Percentiles rank a stretch among this genome's conserved stretches.
phyloP scores from a whole-genome alignment of 2,888 invertebrate species.

The Ectemnius continuus region DNA sequence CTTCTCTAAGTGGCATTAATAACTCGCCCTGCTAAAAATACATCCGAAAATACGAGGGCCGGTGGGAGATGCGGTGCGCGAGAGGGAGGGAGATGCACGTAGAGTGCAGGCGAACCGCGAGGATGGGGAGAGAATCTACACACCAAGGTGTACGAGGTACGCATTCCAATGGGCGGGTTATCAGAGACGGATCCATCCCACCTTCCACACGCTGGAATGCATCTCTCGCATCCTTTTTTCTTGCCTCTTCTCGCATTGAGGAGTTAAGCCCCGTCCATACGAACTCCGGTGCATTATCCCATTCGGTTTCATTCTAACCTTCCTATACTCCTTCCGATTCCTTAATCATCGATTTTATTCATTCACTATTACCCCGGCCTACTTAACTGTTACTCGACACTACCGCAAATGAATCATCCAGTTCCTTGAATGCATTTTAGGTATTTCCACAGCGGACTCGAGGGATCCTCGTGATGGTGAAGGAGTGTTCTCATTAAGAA shows the following conservation, averaged over 20 bases:
- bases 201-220: slow-evolving; percentile 69
- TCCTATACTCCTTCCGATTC: too few species aligned
- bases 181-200: slow-evolving; percentile 76
- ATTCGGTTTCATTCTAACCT: too few species aligned
- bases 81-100: slow-evolving; percentile 50
- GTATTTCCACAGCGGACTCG: too few species aligned
- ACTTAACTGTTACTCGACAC: too few species aligned
- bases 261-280: slow-evolving; percentile 58
- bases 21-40: slow-evolving; percentile 50
- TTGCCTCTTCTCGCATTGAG: slow-evolving; percentile 45
- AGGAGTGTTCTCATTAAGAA: too few species aligned
- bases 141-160: slow-evolving; percentile 72
- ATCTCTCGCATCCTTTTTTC: slow-evolving; percentile 50
- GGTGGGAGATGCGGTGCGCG: background rate
- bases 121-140: slow-evolving; percentile 56
- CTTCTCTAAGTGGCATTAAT: slow-evolving; percentile 29
- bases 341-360: too few species aligned
- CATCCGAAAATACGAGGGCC: slow-evolving; percentile 44
- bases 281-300: background rate
- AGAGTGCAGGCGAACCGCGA: slow-evolving; percentile 55
- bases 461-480: too few species aligned
- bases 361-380: too few species aligned
- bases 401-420: too few species aligned
- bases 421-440: too few species aligned
- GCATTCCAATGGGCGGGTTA: slow-evolving; percentile 76